Evolutionary conservation across 2,797 vertebrate species (phyloP), one percentile per base, ranked within the genome.

Genomic region (Chanos chanos): DNA sequence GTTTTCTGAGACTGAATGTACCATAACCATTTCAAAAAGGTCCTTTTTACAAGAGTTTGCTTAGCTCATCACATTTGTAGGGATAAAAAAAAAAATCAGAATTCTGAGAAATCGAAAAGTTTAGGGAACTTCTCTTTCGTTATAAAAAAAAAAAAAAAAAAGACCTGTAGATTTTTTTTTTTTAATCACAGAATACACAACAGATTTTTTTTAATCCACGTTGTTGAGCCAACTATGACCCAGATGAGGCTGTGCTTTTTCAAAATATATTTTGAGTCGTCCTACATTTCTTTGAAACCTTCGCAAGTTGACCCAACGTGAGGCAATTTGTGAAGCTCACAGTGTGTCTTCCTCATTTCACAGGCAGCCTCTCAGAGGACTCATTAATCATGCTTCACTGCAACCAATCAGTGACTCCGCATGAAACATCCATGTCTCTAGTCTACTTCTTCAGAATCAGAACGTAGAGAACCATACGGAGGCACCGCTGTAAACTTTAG

Each of bases 221-320:
- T n/a, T n/a, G n/a, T n/a, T n/a, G 1, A 33, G 31, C 18, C 44
- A 15, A 30, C 1, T 10, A 7, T 19, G 53, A 58, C 64, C 64
- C 48, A 63, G 33, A 31, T 50, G 44, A 49, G 7, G 37, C 4
- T 33, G 21, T 44, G 3, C 13, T 59, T 44, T 39, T n/a, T n/a
- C n/a, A 53, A 60, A 39, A 10, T 49, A 8, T 4, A 12, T 54
- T 50, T 21, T 34, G 27, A 52, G 36, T 36, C 54, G 34, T n/a
- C 27, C 34, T 28, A 22, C 25, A 63, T 47, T 28, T 13, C 16
- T 22, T 8, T 9, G 18, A 31, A 45, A 12, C n/a, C n/a, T 34
- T 31, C 3, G 24, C 31, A 51, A 24, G 19, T 16, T 22, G 21
- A 19, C 22, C 19, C 30, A 18, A 36, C 6, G 18, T 34, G 48